Percentiles rank a stretch among this genome's conserved stretches.
Conservation (phyloP, 2,888 invertebrate species). For the Harpalus rufipes region DNA sequence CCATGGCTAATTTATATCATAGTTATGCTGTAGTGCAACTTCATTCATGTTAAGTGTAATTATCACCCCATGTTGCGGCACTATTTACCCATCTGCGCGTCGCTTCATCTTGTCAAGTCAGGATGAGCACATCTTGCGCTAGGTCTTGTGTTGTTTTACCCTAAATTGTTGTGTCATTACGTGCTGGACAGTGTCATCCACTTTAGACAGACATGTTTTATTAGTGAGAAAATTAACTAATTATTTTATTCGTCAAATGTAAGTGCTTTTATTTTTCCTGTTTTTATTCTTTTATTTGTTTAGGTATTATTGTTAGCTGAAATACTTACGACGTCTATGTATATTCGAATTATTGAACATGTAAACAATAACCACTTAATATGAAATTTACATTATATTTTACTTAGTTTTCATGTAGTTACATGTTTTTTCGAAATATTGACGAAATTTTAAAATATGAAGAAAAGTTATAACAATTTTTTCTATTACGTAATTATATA, state of each 20-base stretch:
- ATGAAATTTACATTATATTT: neutral
- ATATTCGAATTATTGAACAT: neutral
- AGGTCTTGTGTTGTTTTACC: slow-evolving; percentile 19
- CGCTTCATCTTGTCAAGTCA: slow-evolving; percentile 22
- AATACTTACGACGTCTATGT: neutral
- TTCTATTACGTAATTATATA: slow-evolving; percentile 4
- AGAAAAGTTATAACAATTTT: neutral
- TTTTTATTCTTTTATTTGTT: slow-evolving; percentile 9
- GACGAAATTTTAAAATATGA: neutral
- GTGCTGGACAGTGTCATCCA: slow-evolving; percentile 38
- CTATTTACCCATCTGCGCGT: slow-evolving; percentile 23
- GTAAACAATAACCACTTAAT: neutral
- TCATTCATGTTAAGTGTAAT: slow-evolving; percentile 25
- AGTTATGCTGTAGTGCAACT: slow-evolving; percentile 27
- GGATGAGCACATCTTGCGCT: slow-evolving; percentile 22
- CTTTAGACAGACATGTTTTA: slow-evolving; percentile 11
- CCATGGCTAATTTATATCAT: slow-evolving; percentile 9
- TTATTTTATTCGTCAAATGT: slow-evolving; percentile 24
- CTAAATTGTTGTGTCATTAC: slow-evolving; percentile 7
- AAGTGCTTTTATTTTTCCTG: slow-evolving; percentile 31
- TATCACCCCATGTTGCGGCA: slow-evolving; percentile 18
- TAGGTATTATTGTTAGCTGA: neutral
- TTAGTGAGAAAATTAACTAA: slow-evolving; percentile 34
- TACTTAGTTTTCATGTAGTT: neutral
- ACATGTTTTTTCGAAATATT: slow-evolving; percentile 4